phyloP scores from a whole-genome alignment of 1,140 invertebrate genomes.

The Drosophila nannoptera region DNA sequence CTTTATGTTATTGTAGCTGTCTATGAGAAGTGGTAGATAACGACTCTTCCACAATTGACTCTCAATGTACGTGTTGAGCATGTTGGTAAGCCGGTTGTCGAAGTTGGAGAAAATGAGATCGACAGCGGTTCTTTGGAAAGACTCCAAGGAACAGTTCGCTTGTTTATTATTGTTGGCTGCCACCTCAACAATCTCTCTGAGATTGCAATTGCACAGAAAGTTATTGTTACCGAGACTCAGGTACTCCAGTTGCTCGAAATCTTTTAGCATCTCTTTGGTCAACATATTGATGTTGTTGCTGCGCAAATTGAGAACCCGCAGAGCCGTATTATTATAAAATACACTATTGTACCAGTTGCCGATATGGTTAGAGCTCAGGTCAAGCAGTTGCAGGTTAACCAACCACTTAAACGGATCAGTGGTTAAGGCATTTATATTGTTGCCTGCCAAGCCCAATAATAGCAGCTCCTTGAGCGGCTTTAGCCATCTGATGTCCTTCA shows the following conservation, averaged over 20 bases:
- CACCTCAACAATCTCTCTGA: slow-evolving; percentile 79
- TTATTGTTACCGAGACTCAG: slow-evolving; percentile 80
- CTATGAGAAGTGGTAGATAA: slow-evolving; percentile 39
- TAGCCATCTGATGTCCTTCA: slow-evolving; percentile 77
- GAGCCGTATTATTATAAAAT: slow-evolving; percentile 71
- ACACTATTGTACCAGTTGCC: slow-evolving; percentile 79
- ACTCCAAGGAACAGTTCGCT: slow-evolving; percentile 52
- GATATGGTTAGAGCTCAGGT: slow-evolving; percentile 80
- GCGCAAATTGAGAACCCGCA: slow-evolving; percentile 79
- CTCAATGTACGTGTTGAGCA: slow-evolving; percentile 19
- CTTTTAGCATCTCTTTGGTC: slow-evolving; percentile 79
- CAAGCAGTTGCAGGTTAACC: slow-evolving; percentile 79
- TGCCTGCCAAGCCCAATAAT: slow-evolving; percentile 78
- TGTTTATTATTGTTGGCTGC: slow-evolving; percentile 68
- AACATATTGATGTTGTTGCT: slow-evolving; percentile 81
- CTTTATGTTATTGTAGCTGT: slow-evolving; percentile 55
- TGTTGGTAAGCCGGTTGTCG: slow-evolving; percentile 7
- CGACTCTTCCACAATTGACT: slow-evolving; percentile 42
- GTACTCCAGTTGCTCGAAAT: slow-evolving; percentile 70
- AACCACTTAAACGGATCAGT: slow-evolving; percentile 57
- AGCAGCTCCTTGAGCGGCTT: slow-evolving; percentile 76
- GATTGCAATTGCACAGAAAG: slow-evolving; percentile 81
- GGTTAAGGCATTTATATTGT: slow-evolving; percentile 79
- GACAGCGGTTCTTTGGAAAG: slow-evolving; percentile 8
- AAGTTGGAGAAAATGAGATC: slow-evolving; percentile 22